A percentile compares a stretch with the other conserved stretches of the same genome.
phyloP scores from a whole-genome alignment of 2,797 vertebrate genomes.

The Catharus ustulatus region DNA sequence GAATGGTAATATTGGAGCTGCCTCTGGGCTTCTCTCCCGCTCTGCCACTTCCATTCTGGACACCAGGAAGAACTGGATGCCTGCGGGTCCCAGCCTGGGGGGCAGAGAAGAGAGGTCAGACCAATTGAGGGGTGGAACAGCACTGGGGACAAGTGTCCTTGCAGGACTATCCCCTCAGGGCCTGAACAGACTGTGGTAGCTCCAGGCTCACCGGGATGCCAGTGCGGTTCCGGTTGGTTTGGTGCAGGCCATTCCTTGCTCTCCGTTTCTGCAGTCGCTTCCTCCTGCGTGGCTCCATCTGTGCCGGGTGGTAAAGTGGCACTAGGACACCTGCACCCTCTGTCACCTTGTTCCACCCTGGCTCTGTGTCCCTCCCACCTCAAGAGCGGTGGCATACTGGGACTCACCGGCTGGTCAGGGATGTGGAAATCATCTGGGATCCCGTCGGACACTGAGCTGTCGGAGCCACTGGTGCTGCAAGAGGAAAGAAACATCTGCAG shows the following conservation, averaged over 20 bases:
- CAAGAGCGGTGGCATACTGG: rapidly evolving
- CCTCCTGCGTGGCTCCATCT: constrained; percentile 48
- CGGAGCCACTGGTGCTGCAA: constrained; percentile 89
- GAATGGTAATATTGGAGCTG: not conserved
- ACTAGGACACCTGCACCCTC: rapidly evolving
- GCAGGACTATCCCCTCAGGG: not conserved
- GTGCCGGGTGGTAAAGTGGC: not conserved
- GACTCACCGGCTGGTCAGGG: constrained; percentile 52
- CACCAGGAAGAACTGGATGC: not conserved
- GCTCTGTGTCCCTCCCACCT: not conserved
- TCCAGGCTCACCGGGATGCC: not conserved
- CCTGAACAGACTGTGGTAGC: rapidly evolving
- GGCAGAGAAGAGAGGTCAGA: not conserved
- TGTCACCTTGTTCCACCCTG: rapidly evolving
- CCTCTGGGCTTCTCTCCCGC: rapidly evolving
- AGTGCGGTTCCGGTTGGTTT: not conserved
- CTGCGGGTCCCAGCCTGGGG: not conserved
- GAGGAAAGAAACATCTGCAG: not conserved
- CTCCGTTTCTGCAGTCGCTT: constrained; percentile 79
- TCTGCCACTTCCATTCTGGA: rapidly evolving
- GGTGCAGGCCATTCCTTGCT: constrained; percentile 76
- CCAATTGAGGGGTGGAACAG: not conserved
- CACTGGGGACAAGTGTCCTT: not conserved
- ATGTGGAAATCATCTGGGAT: constrained; percentile 78
- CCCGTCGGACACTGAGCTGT: constrained; percentile 88